Conservation (phyloP, 1,140 invertebrate genomes). For the Hirudo medicinalis region DNA sequence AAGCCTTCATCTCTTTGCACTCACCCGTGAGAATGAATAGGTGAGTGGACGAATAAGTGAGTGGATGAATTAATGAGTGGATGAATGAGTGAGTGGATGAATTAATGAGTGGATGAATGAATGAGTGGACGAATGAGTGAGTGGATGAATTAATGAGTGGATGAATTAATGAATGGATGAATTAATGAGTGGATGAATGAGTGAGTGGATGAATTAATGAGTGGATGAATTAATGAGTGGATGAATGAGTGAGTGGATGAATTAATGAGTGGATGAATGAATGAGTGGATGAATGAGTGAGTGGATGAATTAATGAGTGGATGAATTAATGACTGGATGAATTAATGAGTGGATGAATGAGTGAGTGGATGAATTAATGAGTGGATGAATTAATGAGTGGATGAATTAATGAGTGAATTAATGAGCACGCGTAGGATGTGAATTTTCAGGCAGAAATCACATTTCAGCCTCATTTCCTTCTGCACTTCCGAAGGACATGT, state of each 20-base stretch:
- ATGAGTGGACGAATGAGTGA: not conserved
- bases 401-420: not conserved
- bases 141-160: not conserved
- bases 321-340: not conserved
- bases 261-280: not conserved
- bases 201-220: not conserved
- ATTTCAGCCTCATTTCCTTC: no score
- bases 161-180: not conserved
- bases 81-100: not conserved
- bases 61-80: not conserved
- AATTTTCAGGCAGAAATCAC: no score
- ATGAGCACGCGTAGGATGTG: no score
- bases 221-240: not conserved
- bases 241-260: not conserved
- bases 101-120: not conserved
- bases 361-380: not conserved
- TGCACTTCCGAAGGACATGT: no score
- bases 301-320: no score
- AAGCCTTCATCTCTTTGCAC: not conserved
- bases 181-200: not conserved
- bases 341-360: not conserved
- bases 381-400: not conserved
- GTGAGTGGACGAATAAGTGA: not conserved
- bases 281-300: not conserved
- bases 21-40: not conserved